phyloP scores from a whole-genome alignment of 2,113 vertebrate genomes.

The Crocuta crocuta region DNA sequence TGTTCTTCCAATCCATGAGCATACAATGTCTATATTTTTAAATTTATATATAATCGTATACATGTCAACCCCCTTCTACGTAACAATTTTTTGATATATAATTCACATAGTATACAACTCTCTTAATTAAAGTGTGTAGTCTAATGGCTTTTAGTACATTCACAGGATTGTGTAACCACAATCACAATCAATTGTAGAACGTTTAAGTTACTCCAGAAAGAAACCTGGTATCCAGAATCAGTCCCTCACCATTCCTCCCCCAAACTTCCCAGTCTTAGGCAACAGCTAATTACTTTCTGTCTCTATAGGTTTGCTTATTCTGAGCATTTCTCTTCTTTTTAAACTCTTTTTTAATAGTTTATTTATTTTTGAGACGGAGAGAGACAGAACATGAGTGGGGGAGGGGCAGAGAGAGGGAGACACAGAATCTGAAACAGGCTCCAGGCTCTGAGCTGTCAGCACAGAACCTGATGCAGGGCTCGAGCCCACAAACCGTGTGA shows the following conservation, averaged over 20 bases:
- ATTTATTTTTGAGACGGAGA: too few relatives aligned
- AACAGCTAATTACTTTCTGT: not conserved
- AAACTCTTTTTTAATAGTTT: too few relatives aligned
- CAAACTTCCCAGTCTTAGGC: not conserved
- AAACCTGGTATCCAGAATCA: not conserved
- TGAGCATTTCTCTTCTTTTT: not conserved
- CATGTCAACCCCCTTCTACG: not conserved
- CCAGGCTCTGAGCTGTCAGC: too few relatives aligned
- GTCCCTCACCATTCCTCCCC: not conserved
- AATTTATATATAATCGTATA: not conserved
- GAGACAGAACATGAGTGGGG: too few relatives aligned
- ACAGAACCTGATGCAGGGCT: too few relatives aligned
- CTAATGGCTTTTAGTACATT: not conserved
- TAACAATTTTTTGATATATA: not conserved
- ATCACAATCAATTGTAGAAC: not conserved
- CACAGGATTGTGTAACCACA: not conserved
- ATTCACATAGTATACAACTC: not conserved
- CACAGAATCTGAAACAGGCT: too few relatives aligned
- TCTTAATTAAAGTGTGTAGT: not conserved
- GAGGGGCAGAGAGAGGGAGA: too few relatives aligned
- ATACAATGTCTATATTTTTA: not conserved
- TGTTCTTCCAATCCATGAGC: not conserved
- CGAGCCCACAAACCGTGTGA: too few relatives aligned
- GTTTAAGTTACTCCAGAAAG: not conserved
- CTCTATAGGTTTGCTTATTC: not conserved